A percentile compares a stretch with the other conserved stretches of the same genome.
These are phyloP conservation scores for Sebastes variabilis DNA, from an alignment of 2,797 vertebrate genomes.

Conservation along the genomic window DNA sequence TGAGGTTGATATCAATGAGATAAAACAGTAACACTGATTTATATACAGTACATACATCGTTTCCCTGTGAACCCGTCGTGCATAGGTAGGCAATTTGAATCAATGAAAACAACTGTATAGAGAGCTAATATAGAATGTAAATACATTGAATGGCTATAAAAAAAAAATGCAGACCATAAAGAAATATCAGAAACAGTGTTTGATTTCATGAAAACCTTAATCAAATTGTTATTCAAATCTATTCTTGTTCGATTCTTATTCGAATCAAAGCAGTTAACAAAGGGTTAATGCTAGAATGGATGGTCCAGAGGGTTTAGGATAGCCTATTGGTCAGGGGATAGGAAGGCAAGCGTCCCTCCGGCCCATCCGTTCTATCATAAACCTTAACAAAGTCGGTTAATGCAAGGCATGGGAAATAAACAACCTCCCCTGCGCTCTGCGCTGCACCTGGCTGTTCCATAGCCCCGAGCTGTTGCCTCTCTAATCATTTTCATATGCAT, in stretches of 20 bases:
- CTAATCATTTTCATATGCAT: constrained; percentile 46
- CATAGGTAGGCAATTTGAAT: background rate
- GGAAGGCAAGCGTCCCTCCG: too few species aligned
- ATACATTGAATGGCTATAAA: background rate
- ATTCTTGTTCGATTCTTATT: background rate
- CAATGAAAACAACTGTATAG: background rate
- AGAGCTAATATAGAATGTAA: background rate
- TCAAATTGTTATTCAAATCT: background rate
- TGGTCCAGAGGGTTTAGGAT: too few species aligned
- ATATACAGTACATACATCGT: background rate
- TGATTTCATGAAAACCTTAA: background rate
- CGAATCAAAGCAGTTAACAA: background rate
- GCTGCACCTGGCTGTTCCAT: constrained; percentile 16
- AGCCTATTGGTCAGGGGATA: too few species aligned
- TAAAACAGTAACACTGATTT: background rate
- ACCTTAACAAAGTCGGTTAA: background rate
- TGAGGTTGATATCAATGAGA: background rate
- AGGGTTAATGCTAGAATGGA: background rate
- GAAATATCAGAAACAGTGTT: background rate
- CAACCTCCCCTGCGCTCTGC: background rate
- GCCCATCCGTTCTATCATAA: too few species aligned
- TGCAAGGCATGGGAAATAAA: background rate
- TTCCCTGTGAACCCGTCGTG: background rate
- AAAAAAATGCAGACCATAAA: background rate
- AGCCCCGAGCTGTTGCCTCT: constrained; percentile 11